A percentile compares a stretch with the other conserved stretches of the same genome.
Evolutionary conservation across 2,888 invertebrate genomes (phyloP).

Genomic region (Fissipunctia ypsillon): DNA sequence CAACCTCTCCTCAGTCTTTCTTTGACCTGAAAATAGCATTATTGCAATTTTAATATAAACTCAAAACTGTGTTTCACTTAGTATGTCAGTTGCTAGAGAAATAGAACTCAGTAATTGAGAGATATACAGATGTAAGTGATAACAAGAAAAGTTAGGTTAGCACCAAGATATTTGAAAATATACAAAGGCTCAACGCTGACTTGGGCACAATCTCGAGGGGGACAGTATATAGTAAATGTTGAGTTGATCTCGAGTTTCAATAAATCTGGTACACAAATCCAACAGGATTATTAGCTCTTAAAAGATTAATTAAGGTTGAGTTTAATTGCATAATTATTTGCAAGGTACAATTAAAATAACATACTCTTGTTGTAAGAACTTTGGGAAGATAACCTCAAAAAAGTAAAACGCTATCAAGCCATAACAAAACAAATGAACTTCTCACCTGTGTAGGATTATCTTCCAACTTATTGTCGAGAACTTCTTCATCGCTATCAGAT

Average conservation of each 20-base stretch:
- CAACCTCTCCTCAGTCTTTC: slow-evolving; percentile 93
- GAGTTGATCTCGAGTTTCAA: not conserved
- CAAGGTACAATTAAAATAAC: not conserved
- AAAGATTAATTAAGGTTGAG: not conserved
- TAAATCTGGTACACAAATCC: not conserved
- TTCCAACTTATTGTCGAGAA: slow-evolving; percentile 92
- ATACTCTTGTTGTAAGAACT: not conserved
- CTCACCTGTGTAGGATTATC: slow-evolving; percentile 91
- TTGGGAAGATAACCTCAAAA: slow-evolving; percentile 31
- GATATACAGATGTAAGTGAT: not conserved
- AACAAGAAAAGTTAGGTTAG: not conserved
- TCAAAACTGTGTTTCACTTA: not conserved
- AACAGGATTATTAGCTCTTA: not conserved
- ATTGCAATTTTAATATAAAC: slow-evolving; percentile 18
- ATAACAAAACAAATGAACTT: slow-evolving; percentile 14
- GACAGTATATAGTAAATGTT: not conserved
- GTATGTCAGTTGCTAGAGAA: not conserved
- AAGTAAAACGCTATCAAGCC: not conserved
- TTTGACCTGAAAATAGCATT: slow-evolving; percentile 90
- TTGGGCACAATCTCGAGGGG: not conserved
- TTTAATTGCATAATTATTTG: not conserved
- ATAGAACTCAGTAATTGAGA: not conserved
- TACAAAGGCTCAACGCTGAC: too few relatives aligned
- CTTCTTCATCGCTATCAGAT: slow-evolving; percentile 87
- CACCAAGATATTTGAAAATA: not conserved